Evolutionary conservation across 2,888 invertebrate genomes (phyloP), one percentile per base, ranked within the genome.

Genomic region (Euzetes globulus): DNA sequence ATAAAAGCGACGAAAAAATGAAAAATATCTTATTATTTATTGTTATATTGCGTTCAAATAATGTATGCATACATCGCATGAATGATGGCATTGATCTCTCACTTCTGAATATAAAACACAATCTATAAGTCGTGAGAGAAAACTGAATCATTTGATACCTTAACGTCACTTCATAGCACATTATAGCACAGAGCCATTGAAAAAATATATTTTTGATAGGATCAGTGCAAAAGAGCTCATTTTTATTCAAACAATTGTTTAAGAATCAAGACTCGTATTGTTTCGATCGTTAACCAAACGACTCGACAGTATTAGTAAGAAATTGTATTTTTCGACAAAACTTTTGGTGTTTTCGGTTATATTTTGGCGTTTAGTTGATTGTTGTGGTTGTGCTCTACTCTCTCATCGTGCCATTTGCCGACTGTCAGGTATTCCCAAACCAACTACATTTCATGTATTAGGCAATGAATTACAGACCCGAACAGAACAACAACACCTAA

Each of bases 401-500:
- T 47, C 13, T 9, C 47, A 1, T 4, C 3, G 9, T 3, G 9
- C n/a, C 37, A 60, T 4, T 27, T 63, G n/a, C 19, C n/a, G 33
- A 63, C 63, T 63, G 63, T 63, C 63, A 63, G 63, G 63, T 63
- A 63, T 63, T 63, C 63, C 63, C 63, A 63, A 63, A n/a, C 29
- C 29, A 63, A 29, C 33, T 33, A 63, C 63, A 37, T 63, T 63
- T 63, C 63, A 63, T n/a, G 63, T 29, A 63, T 63, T 63, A 63
- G 29, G 29, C 63, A 63, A 15, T 63, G 37, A 63, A 33, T 63
- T 63, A 60, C 60, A 63, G 33, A n/a, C 29, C 33, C 9, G 22
- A 55, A 47, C 13, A 47, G 2, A 47, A 33, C 63, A 63, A 63
- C 63, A 63, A 63, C 37, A 63, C 63, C 63, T 63, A 63, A 63